Evolutionary conservation across 2,888 invertebrate species (phyloP).

Genomic region (Cantharis rustica): DNA sequence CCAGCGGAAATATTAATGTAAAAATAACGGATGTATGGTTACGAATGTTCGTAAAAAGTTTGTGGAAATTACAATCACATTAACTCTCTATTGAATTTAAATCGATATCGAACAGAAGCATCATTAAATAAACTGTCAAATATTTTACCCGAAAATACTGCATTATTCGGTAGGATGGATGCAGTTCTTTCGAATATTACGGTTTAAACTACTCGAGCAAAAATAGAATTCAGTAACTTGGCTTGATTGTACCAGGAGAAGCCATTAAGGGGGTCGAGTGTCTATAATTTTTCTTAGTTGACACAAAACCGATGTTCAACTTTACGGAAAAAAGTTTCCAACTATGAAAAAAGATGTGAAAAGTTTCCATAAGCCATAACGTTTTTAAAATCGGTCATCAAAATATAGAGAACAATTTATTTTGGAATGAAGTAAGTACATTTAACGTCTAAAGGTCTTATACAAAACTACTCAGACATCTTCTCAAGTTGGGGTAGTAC

Average conservation of each 20-base stretch:
- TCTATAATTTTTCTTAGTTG: background rate
- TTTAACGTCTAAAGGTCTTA: background rate
- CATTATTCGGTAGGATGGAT: background rate
- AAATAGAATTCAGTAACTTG: background rate
- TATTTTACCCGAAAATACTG: background rate
- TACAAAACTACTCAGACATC: background rate
- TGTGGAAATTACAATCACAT: background rate
- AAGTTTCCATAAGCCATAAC: background rate
- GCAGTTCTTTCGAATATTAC: background rate
- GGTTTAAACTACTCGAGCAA: background rate
- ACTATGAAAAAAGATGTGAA: background rate
- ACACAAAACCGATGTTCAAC: background rate
- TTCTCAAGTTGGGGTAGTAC: background rate
- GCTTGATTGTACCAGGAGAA: background rate
- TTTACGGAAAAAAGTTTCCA: background rate
- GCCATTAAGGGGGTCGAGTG: background rate
- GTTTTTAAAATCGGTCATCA: background rate
- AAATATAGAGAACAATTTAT: background rate
- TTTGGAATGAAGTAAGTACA: background rate
- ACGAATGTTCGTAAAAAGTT: background rate
- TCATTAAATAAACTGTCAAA: slow-evolving; percentile 1
- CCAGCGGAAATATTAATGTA: background rate
- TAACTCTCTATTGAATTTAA: background rate
- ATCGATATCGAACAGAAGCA: background rate
- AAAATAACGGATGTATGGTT: background rate